phyloP scores from a whole-genome alignment of 2,888 invertebrate genomes.

The Crematogaster levior region DNA sequence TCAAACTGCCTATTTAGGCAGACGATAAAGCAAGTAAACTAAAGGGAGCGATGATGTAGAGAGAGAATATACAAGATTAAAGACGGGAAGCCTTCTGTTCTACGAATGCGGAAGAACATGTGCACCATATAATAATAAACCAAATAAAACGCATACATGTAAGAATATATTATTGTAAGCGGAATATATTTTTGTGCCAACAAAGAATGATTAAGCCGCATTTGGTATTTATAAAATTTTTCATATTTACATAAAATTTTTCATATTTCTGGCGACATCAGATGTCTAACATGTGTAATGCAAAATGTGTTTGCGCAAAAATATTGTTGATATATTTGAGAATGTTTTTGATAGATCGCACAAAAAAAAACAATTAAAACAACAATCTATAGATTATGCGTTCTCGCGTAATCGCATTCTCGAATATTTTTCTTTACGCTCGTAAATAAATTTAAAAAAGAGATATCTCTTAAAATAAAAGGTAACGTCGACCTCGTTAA shows the following conservation, averaged over 20 bases:
- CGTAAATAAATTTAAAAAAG: conserved; percentile 24
- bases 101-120: not conserved
- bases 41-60: not conserved
- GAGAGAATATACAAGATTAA: conserved; percentile 14
- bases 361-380: not conserved
- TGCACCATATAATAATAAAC: conserved; percentile 3
- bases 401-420: too few relatives aligned
- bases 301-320: not conserved
- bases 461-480: not conserved
- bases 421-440: not conserved
- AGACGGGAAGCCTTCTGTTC: not conserved
- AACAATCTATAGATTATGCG: not conserved
- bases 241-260: not conserved
- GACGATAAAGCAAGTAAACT: conserved; percentile 10
- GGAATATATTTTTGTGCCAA: not conserved
- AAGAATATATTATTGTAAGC: not conserved
- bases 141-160: not conserved
- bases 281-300: not conserved
- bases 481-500: conserved; percentile 49
- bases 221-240: not conserved
- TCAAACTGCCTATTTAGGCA: conserved; percentile 26
- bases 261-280: not conserved
- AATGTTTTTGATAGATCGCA: not conserved
- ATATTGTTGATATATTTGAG: not conserved
- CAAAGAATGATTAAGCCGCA: not conserved